Evolutionary conservation across 2,797 vertebrate genomes (phyloP), one percentile per base, ranked within the genome.

Genomic region (Rhinella marina): DNA sequence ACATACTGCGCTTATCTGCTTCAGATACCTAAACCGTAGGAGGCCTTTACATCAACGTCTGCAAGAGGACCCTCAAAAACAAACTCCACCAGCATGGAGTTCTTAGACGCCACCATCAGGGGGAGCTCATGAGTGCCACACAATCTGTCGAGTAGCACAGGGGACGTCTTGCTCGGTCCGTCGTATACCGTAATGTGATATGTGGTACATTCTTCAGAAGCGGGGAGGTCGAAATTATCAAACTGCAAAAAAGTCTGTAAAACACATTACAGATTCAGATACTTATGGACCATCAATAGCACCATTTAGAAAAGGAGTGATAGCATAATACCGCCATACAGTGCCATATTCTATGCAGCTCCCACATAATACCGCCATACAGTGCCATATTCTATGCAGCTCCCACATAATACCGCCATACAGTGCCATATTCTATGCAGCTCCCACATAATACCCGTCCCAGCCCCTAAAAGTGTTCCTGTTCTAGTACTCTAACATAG

Each of bases 131-230:
- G 87, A 83, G 90, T 86, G 25, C 92, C 92, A 90, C 93, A 94
- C n/a, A 90, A 91, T 57, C 91, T 93, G 82, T 93, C 90, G 83
- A 93, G 86, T 62, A 94, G 88, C 88, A 92, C 76, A 41, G 91
- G 54, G 72, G 92, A 91, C 66, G 85, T 89, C 27, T 86, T 92
- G 90, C 83, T 92, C 59, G 88, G 82, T 64, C 93, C 93, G 41
- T 94, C 90, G 86, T 93, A 93, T 88, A 94, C 79, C 81, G 90
- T 92, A 82, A 94, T 23, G 12, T 92, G 93, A 82, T 93, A 91
- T 84, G 89, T 21, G 78, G 91, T 88, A 86, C 92, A 94, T 27
- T 72, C 90, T 66, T 2, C 88, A 13, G 92, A 92, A 68, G 6
- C 13, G 56, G 91, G 88, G 0, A 68, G 14, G 21, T 86, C 41